Evolutionary conservation across 2,113 vertebrate species (phyloP), one percentile per base, ranked within the genome.

Genomic region (Cranoglanis bouderius): DNA sequence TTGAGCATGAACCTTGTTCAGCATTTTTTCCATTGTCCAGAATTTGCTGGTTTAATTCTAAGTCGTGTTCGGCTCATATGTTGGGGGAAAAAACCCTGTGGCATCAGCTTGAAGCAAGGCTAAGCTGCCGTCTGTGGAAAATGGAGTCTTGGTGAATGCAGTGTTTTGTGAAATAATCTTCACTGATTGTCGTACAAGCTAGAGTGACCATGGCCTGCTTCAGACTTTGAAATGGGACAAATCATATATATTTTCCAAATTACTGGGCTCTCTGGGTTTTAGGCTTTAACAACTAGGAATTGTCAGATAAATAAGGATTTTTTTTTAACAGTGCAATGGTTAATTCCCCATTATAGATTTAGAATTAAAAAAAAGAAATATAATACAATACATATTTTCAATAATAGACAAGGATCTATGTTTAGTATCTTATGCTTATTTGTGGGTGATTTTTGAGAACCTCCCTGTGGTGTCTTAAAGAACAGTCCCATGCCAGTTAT

Each of bases 401-500:
- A 32, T 51, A 80, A 55, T 6, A 82, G 53, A 40, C 32, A 59
- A 4, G 19, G 38, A 26, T 59, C 4, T 19, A 24, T 59, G 10
- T 82, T 40, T 61, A 59, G 35, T 61, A 40, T 40, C 1, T 82
- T 3, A 38, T 57, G 53, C 55, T 61, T 43, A 83, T 83, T 43
- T 83, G 21, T 43, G 35, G 55, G 24, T 83, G 38, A 8, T 61
- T 61, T 83, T 61, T 61, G 35, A 40, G 40, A 40, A 40, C 55
- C 81, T 82, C 35, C 81, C 81, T 59, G 78, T 81, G 29, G 51
- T 43, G 19, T 57, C 19, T 82, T 61, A 29, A 61, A n/a, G 8
- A 16, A 26, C 46, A 1, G 77, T 83, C 72, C 57, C 84, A 74
- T 72, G 85, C 72, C 35, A 16, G 88, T 87, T 65, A 70, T 85